phyloP scores from a whole-genome alignment of 2,113 vertebrate genomes.

The Hoplias malabaricus region DNA sequence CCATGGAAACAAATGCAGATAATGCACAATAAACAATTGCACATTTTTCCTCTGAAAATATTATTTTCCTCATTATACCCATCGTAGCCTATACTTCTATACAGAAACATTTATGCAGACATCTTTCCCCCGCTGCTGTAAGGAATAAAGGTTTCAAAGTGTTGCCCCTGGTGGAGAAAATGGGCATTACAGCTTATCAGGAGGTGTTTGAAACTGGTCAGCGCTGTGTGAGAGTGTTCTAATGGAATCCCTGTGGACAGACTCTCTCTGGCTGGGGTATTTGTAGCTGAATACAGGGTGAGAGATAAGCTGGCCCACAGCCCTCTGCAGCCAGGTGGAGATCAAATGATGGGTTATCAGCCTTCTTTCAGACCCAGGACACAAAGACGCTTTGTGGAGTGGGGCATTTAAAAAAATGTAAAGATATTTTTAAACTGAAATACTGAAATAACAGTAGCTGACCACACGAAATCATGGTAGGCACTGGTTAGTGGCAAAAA shows the following conservation, averaged over 20 bases:
- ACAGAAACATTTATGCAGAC: not conserved
- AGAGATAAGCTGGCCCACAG: slow-evolving; percentile 54
- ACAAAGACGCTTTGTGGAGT: slow-evolving; percentile 48
- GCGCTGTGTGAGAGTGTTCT: not conserved
- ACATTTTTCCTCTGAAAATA: too few relatives aligned
- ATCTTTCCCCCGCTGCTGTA: not conserved
- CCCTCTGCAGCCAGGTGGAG: slow-evolving; percentile 21
- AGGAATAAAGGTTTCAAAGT: not conserved
- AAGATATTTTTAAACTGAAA: too few relatives aligned
- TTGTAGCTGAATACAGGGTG: slow-evolving; percentile 42
- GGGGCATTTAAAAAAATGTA: too few relatives aligned
- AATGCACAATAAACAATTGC: too few relatives aligned
- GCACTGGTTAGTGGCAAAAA: too few relatives aligned
- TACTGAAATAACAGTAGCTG: too few relatives aligned
- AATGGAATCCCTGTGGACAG: slow-evolving; percentile 32
- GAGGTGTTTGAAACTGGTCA: not conserved
- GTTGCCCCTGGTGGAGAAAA: slow-evolving; percentile 14
- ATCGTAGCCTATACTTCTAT: too few relatives aligned
- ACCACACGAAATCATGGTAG: too few relatives aligned
- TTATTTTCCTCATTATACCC: too few relatives aligned
- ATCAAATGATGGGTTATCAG: slow-evolving; percentile 32
- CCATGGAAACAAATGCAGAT: too few relatives aligned
- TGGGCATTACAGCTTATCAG: not conserved
- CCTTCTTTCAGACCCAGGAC: not conserved
- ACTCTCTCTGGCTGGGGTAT: slow-evolving; percentile 38